phyloP scores from a whole-genome alignment of 2,888 invertebrate species.

The Unio pictorum region DNA sequence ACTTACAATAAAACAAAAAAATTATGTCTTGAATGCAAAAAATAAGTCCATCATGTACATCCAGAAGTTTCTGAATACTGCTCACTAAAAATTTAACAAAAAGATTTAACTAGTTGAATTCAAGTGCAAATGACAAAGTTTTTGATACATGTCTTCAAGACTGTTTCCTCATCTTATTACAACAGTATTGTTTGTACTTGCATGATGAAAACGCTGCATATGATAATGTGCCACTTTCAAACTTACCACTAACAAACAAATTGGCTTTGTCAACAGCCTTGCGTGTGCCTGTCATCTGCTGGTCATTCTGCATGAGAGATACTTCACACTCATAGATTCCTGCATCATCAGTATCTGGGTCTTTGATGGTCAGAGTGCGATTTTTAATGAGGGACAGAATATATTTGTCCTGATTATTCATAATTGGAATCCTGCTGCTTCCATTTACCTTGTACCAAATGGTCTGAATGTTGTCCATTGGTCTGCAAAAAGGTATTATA shows the following conservation, averaged over 20 bases:
- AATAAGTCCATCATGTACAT: no score
- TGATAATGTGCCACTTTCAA: not conserved
- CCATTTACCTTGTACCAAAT: constrained; percentile 54
- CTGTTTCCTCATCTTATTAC: no score
- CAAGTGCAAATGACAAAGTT: no score
- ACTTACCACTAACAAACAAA: constrained; percentile 78
- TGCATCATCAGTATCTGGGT: constrained; percentile 43
- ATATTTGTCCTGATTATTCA: constrained; percentile 44
- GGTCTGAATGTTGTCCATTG: constrained; percentile 49
- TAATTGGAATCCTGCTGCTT: constrained; percentile 27
- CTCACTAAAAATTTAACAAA: no score
- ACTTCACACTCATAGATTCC: constrained; percentile 66
- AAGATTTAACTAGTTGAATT: no score
- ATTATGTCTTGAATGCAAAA: no score
- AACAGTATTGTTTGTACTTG: no score
- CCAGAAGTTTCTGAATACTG: no score
- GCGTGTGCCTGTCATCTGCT: constrained; percentile 55
- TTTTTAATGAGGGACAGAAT: constrained; percentile 33
- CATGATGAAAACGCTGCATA: no score
- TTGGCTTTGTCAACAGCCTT: constrained; percentile 77
- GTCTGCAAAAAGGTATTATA: constrained; percentile 40
- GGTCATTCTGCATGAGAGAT: constrained; percentile 74
- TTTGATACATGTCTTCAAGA: no score
- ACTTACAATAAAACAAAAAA: no score
- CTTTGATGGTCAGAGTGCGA: constrained; percentile 53